A percentile compares a stretch with the other conserved stretches of the same genome.
phyloP scores from a whole-genome alignment of 2,113 vertebrate species.

The Alligator sinensis region DNA sequence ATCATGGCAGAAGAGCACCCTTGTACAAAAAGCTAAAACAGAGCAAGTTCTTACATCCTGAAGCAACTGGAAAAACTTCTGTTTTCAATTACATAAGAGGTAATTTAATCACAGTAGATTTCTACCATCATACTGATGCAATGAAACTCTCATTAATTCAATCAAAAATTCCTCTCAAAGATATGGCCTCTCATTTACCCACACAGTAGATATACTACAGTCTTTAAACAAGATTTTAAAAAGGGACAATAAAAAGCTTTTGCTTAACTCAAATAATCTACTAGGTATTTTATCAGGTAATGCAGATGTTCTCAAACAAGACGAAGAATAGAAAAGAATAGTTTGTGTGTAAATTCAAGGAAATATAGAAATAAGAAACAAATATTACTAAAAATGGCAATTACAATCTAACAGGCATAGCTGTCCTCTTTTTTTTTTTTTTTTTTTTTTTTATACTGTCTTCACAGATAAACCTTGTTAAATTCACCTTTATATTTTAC shows the following conservation, averaged over 20 bases:
- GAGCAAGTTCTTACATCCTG: constrained; percentile 64
- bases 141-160: constrained; percentile 13
- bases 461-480: not conserved
- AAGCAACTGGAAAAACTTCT: constrained; percentile 56
- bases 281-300: not conserved
- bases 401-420: not conserved
- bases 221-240: no score
- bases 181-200: not conserved
- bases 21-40: constrained; percentile 57
- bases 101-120: constrained; percentile 29
- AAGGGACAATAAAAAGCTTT: not conserved
- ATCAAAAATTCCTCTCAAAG: not conserved
- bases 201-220: no score
- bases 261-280: not conserved
- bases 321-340: not conserved
- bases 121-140: not conserved
- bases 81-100: constrained; percentile 45
- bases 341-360: not conserved
- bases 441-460: not conserved
- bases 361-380: not conserved
- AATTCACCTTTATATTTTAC: not conserved
- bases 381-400: not conserved
- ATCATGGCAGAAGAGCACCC: constrained; percentile 55
- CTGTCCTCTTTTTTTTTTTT: not conserved
- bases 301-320: not conserved